These are phyloP conservation scores for Penaeus chinensis DNA, from an alignment of 1,140 invertebrate genomes.

Conservation along the genomic window DNA sequence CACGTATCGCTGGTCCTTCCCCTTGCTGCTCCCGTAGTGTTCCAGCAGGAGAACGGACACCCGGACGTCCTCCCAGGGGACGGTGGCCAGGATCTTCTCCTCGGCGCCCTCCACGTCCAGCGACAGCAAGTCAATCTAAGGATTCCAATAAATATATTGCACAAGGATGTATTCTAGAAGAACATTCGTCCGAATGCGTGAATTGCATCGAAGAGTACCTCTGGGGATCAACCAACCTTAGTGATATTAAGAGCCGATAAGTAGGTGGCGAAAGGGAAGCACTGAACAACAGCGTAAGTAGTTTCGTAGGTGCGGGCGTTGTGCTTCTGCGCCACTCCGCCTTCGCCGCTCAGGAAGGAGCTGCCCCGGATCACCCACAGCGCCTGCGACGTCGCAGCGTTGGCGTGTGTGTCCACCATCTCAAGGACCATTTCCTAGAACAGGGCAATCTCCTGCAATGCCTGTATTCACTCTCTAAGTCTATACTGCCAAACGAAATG, in stretches of 20 bases:
- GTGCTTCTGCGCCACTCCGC: constrained; percentile 26
- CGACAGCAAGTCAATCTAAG: constrained; percentile 44
- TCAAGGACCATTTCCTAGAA: constrained; percentile 47
- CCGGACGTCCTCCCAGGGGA: constrained; percentile 31
- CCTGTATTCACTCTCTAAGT: too few species aligned
- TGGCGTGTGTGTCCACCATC: constrained; percentile 37
- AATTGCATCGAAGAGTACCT: too few species aligned
- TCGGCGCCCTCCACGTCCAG: constrained; percentile 52
- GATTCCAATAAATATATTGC: background rate
- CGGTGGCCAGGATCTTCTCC: constrained; percentile 30
- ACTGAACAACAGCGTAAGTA: constrained; percentile 38
- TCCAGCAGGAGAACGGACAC: constrained; percentile 37
- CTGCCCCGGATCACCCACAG: constrained; percentile 50
- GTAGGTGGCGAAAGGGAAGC: constrained; percentile 46
- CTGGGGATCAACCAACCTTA: background rate
- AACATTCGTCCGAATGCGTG: too few species aligned
- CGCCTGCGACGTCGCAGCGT: constrained; percentile 36
- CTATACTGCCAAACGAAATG: too few species aligned
- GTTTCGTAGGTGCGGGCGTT: constrained; percentile 27
- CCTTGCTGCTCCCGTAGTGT: constrained; percentile 36
- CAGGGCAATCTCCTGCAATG: background rate
- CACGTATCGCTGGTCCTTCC: constrained; percentile 30
- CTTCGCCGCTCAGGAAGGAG: constrained; percentile 44
- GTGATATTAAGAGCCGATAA: constrained; percentile 43
- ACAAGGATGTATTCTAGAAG: too few species aligned